These are phyloP conservation scores for Crocallis elinguaria DNA, from an alignment of 2,888 invertebrate genomes.

Conservation along the genomic window DNA sequence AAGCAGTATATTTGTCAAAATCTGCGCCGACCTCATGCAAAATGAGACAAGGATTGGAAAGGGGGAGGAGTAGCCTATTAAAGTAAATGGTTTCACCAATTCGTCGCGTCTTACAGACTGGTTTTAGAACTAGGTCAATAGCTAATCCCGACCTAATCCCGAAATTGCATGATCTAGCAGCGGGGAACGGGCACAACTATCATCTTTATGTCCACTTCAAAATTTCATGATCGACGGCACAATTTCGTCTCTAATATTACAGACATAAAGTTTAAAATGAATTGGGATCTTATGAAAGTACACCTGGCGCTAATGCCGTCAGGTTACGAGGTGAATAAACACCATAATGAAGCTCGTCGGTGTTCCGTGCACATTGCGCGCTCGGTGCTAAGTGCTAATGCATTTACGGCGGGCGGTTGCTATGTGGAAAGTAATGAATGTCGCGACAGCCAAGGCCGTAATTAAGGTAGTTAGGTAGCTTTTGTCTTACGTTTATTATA, in stretches of 20 bases:
- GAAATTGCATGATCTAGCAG: conserved; percentile 30
- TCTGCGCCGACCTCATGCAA: no score
- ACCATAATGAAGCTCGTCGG: conserved; percentile 26
- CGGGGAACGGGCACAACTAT: conserved; percentile 19
- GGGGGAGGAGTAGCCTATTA: not conserved
- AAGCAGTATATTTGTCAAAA: no score
- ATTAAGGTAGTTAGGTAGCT: not conserved
- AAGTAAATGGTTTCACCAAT: not conserved
- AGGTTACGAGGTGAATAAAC: conserved; percentile 32
- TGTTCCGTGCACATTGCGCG: conserved; percentile 28
- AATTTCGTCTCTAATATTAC: conserved; percentile 21
- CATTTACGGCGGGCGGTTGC: conserved; percentile 27
- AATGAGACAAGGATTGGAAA: no score
- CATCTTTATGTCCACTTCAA: conserved; percentile 27
- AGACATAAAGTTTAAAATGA: conserved; percentile 19
- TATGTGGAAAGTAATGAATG: conserved; percentile 15
- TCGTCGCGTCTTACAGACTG: not conserved
- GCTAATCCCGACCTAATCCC: conserved; percentile 23
- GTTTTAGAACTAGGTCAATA: conserved; percentile 21
- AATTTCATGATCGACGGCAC: conserved; percentile 7
- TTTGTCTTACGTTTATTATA: no score
- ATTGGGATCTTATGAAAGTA: conserved; percentile 8
- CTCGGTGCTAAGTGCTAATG: conserved; percentile 22
- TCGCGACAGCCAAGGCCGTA: not conserved
- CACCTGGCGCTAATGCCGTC: conserved; percentile 24